Base-by-base conservation (phyloP, 92 coral and sea anemone species). In the Epizoanthus illoricatus region DNA sequence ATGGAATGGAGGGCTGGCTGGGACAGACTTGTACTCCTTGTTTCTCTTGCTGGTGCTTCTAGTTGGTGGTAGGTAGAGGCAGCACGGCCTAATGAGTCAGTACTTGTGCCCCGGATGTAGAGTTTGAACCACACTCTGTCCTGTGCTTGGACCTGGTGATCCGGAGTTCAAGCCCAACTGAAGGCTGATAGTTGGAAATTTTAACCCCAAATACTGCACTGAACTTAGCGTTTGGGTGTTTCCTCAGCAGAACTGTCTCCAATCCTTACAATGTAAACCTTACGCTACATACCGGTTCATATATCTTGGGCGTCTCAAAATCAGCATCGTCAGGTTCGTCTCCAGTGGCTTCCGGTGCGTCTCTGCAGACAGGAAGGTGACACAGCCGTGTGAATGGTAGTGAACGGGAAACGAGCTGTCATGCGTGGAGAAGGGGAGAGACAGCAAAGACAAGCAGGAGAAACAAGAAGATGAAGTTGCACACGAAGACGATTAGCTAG, bases 321-420 rank as follows among this genome's bases (percentile, higher is more conserved):
- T 95, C 98, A 49, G 98, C 92, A 68, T 95, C 98, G 42, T 95
- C 98, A 2, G 98, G 98, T 66, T 95, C 98, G 71, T 95, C 98
- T 4, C 98, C 98, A 4, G 98, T 95, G 5, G 98, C 98, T 80
- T 95, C 98, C 8, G 98, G 98, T 1, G 98, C 97, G 76, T 95
- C 98, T 86, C 98, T 95, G 80, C 1, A 68, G 33, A 60, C 57
- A 40, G 10, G 42, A 0, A 47, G n/a, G 2, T 9, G 58, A n/a
- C 19, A 20, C 55, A 52, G 4, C 3, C 60, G 1, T 24, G 45
- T 20, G 39, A 76, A 40, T 24, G 16, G 7, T 7, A 55, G 28
- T 57, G 57, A 45, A 72, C 61, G n/a, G 12, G 6, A 21, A 49
- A 12, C 20, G 40, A 9, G 15, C 21, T 5, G 13, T 69, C 0